Evolutionary conservation across 2,113 vertebrate species (phyloP), one percentile per base, ranked within the genome.

Genomic region (Microcebus ravelobensis): DNA sequence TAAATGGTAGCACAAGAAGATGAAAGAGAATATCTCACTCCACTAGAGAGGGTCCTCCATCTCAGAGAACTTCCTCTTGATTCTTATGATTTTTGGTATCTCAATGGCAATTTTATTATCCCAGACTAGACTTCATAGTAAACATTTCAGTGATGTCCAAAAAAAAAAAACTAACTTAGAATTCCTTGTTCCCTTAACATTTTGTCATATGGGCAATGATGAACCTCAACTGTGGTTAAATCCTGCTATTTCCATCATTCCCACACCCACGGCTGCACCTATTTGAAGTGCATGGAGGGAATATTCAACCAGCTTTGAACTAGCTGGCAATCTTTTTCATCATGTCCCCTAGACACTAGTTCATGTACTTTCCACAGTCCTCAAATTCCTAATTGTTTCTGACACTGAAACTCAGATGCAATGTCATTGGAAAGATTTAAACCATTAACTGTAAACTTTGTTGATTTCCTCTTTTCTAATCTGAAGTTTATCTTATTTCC

Each of bases 361-460:
- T 80, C 87, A 65, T 85, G 59, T 81, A 12, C 76, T 63, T 70
- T 74, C 27, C n/a, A 52, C 4, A 34, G 45, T 67, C 10, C 36
- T 55, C n/a, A 52, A 5, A 36, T 59, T 59, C 10, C 42, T 63
- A 85, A 74, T 74, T 18, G 1, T 9, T 76, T 3, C 29, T 27
- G 42, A 57, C 5, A 65, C 29, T 14, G 36, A 87, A 94, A 76
- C 10, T 39, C 55, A 52, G 71, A 89, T 50, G 12, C 14, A 67
- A 29, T 90, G 73, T 92, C 36, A 73, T n/a, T 84, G 29, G 52
- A 92, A 94, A 94, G 10, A 70, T 50, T 93, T 59, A 79, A 81
- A 18, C 2, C 5, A 23, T 74, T 87, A 91, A 36, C 36, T 67
- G 4, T 23, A 57, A 74, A 36, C 20, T 87, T 83, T 71, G 2